Evolutionary conservation across 2,888 invertebrate genomes (phyloP), one percentile per base, ranked within the genome.

Genomic region (Drosophila helvetica): DNA sequence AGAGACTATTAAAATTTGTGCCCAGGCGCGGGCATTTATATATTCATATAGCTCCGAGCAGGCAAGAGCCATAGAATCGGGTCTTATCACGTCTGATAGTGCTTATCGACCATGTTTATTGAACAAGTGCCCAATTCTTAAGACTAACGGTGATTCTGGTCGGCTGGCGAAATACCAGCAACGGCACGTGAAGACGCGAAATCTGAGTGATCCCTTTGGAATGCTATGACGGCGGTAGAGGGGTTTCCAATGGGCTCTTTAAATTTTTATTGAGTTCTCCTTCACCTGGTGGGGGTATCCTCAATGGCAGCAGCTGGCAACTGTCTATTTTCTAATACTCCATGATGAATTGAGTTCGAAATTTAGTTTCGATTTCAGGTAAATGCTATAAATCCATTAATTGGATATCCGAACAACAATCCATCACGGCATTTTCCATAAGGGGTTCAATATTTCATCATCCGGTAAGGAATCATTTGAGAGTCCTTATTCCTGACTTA

Each of bases 31-130:
- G 71, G 38, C 46, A 15, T 38, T 57, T 57, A 57, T 71, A 54
- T 72, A 71, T 72, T 58, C 46, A 7, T 48, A 48, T 43, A 25
- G 15, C 52, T 7, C n/a, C 33, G 15, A 33, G 42, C 45, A 9
- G 30, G 38, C 52, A 27, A 43, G 25, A 25, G 42, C 22, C 42
- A 7, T 43, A 53, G 17, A 56, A 38, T 18, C 47, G n/a, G 12
- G 47, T 47, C 30, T 68, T 68, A 68, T 68, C 69, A 64, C 18
- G 9, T 4, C 50, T 55, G 64, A 72, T 71, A 71, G 48, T 57
- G 45, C 27, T 3, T 42, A 53, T 59, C 69, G 69, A 68, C 69
- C 69, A 68, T 48, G 53, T 50, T 68, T 22, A 68, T 59, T 52
- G 67, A 47, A 42, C 58, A 18, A 38, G 52, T 43, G 58, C 47